These are phyloP conservation scores for Platanista minor DNA, from an alignment of 2,113 vertebrate species.

Conservation along the genomic window DNA sequence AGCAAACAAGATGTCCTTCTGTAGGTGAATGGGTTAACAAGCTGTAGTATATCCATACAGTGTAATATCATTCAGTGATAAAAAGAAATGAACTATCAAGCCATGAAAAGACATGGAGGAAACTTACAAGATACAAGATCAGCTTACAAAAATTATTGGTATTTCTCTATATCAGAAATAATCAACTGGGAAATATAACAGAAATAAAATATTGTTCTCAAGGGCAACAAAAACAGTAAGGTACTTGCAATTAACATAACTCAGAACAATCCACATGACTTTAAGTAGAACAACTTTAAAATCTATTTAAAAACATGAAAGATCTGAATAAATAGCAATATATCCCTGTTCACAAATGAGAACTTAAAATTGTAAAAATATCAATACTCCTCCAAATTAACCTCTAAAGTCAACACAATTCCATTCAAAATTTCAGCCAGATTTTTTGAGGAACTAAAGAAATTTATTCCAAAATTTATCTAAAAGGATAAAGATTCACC, in stretches of 20 bases:
- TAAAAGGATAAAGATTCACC: neutral
- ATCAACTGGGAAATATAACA: neutral
- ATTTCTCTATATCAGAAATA: conserved; percentile 6
- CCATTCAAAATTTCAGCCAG: neutral
- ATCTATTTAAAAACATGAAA: neutral
- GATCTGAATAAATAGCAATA: neutral
- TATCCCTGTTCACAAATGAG: neutral
- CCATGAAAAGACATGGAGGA: neutral
- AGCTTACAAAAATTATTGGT: conserved; percentile 1
- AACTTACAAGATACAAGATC: neutral
- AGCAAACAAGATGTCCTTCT: neutral
- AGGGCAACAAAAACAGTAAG: neutral
- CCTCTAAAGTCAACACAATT: neutral
- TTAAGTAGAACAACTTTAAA: neutral
- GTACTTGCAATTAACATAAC: neutral
- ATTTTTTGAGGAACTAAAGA: neutral
- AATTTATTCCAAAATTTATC: neutral
- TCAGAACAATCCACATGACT: neutral
- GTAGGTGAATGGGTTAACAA: neutral
- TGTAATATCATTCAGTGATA: neutral
- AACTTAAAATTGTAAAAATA: neutral
- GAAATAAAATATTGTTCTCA: conserved; percentile 7
- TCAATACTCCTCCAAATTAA: neutral
- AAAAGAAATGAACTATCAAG: neutral
- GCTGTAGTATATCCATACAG: neutral